Percentiles rank a stretch among this genome's conserved stretches.
These are phyloP conservation scores for Euspilapteryx auroguttella DNA, from an alignment of 2,888 invertebrate species.

Conservation along the genomic window DNA sequence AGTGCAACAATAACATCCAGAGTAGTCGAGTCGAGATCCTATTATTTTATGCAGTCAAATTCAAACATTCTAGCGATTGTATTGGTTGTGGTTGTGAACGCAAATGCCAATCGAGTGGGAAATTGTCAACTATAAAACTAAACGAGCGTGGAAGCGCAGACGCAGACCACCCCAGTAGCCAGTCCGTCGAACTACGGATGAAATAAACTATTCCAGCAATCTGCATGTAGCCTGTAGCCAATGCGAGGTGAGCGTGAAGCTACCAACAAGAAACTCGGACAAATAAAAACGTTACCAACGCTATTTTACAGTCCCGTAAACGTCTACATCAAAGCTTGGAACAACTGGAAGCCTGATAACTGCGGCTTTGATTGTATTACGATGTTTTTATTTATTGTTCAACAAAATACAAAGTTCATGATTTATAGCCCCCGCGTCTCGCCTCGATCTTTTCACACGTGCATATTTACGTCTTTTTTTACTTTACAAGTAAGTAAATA, in stretches of 20 bases:
- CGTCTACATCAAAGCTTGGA: slow-evolving; percentile 21
- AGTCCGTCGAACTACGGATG: slow-evolving; percentile 22
- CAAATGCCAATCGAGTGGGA: slow-evolving; percentile 12
- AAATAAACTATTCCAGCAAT: slow-evolving; percentile 26
- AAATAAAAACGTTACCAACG: slow-evolving; percentile 29
- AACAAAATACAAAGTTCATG: slow-evolving; percentile 9
- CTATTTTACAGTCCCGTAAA: slow-evolving; percentile 29
- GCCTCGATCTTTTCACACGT: too few species aligned
- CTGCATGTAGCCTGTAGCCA: slow-evolving; percentile 17
- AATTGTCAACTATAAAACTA: slow-evolving; percentile 6
- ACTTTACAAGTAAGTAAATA: too few species aligned
- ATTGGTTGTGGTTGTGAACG: too few species aligned
- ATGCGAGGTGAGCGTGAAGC: slow-evolving; percentile 15
- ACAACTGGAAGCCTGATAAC: slow-evolving; percentile 7
- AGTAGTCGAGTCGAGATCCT: too few species aligned
- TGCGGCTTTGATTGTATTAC: slow-evolving; percentile 9
- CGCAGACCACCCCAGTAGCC: slow-evolving; percentile 22
- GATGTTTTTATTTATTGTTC: slow-evolving; percentile 8
- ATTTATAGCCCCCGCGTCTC: slow-evolving; percentile 2
- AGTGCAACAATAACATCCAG: too few species aligned
- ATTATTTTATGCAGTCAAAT: too few species aligned
- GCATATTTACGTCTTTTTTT: too few species aligned
- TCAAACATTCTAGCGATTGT: too few species aligned
- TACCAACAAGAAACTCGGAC: slow-evolving; percentile 16
- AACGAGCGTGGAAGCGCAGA: slow-evolving; percentile 1